These are phyloP conservation scores for Burhinus oedicnemus DNA, from an alignment of 2,113 vertebrate species.

Conservation along the genomic window DNA sequence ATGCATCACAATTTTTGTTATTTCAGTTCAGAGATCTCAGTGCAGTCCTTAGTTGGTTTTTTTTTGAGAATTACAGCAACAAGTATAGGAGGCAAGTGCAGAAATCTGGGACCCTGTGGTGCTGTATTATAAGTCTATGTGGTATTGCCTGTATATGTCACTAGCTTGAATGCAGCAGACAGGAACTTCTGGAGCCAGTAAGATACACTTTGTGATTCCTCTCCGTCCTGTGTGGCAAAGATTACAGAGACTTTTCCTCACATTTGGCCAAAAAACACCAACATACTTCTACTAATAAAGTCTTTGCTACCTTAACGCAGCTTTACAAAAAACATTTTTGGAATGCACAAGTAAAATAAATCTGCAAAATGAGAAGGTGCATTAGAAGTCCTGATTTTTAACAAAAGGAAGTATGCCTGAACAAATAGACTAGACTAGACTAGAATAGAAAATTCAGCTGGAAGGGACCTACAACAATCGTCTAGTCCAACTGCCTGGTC, in stretches of 20 bases:
- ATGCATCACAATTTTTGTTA: background rate
- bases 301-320: background rate
- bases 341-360: background rate
- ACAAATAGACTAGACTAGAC: background rate
- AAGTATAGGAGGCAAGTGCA: background rate
- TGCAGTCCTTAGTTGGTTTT: background rate
- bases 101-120: background rate
- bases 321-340: background rate
- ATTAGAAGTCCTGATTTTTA: background rate
- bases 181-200: background rate
- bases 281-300: background rate
- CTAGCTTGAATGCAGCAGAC: background rate
- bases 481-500: background rate
- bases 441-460: background rate
- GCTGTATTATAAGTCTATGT: background rate
- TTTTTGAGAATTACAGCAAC: background rate
- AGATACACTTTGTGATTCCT: background rate
- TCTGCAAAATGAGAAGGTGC: background rate
- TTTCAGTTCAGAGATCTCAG: background rate
- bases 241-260: background rate
- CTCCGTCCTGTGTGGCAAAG: background rate
- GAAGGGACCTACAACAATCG: background rate
- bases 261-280: background rate
- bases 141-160: background rate
- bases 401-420: background rate